These are phyloP conservation scores for Neostethus bicornis DNA, from an alignment of 2,797 vertebrate genomes.

Conservation along the genomic window DNA sequence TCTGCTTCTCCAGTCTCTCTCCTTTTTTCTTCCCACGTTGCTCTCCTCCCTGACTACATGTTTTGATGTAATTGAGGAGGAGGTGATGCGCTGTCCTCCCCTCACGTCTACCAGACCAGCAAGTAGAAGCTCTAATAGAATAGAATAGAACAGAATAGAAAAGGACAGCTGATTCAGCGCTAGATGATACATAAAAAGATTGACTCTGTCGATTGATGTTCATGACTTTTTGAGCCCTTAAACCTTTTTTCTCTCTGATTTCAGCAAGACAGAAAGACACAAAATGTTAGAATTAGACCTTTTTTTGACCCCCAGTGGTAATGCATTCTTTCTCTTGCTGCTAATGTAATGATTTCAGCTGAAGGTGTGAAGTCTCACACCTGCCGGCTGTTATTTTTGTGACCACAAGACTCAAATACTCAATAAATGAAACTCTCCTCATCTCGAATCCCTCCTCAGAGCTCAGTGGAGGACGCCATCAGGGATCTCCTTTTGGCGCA, in stretches of 20 bases:
- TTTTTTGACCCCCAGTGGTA: neutral
- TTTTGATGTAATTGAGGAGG: slow-evolving; percentile 63
- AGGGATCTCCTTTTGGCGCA: slow-evolving; percentile 19
- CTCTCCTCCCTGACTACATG: slow-evolving; percentile 33
- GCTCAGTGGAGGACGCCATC: slow-evolving; percentile 2
- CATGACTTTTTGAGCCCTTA: slow-evolving; percentile 36
- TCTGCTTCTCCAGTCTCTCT: slow-evolving; percentile 51
- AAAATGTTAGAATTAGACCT: slow-evolving; percentile 1
- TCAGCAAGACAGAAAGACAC: slow-evolving; percentile 11
- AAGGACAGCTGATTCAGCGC: slow-evolving; percentile 45
- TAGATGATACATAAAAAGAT: slow-evolving; percentile 17
- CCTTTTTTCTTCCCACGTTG: neutral
- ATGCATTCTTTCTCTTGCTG: neutral
- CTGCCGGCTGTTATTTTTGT: slow-evolving; percentile 5
- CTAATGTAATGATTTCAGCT: slow-evolving; percentile 22
- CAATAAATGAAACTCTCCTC: slow-evolving; percentile 6
- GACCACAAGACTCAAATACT: slow-evolving; percentile 15
- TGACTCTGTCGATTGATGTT: slow-evolving; percentile 18
- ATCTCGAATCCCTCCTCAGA: slow-evolving; percentile 11
- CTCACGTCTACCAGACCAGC: slow-evolving; percentile 45
- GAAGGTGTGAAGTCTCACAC: slow-evolving; percentile 14
- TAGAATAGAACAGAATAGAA: slow-evolving; percentile 58
- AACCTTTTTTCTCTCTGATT: slow-evolving; percentile 28
- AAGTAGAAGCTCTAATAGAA: slow-evolving; percentile 63
- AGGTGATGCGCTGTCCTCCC: slow-evolving; percentile 14